A percentile compares a stretch with the other conserved stretches of the same genome.
These are phyloP conservation scores for Pempheris klunzingeri DNA, from an alignment of 2,797 vertebrate genomes.

Conservation along the genomic window DNA sequence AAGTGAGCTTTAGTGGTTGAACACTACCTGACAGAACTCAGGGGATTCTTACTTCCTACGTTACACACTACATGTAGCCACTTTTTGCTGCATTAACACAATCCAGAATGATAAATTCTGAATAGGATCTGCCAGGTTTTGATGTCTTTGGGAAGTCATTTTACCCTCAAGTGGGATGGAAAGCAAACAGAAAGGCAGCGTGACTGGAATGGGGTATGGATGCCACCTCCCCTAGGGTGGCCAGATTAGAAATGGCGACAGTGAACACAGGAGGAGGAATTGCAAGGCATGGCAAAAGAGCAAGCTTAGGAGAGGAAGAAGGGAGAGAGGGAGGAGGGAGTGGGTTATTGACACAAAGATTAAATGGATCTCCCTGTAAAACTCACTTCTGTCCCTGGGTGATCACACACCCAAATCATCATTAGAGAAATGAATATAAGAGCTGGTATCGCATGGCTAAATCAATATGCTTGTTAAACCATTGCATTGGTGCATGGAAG, in stretches of 20 bases:
- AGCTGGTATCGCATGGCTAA: slow-evolving; percentile 37
- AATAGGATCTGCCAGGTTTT: slow-evolving; percentile 56
- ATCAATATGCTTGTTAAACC: slow-evolving; percentile 74
- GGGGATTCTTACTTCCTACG: slow-evolving; percentile 24
- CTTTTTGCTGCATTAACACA: slow-evolving; percentile 23
- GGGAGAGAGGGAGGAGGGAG: not conserved
- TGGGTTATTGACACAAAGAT: slow-evolving; percentile 78
- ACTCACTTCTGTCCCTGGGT: slow-evolving; percentile 62
- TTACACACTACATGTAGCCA: slow-evolving; percentile 9
- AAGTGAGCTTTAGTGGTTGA: slow-evolving; percentile 24
- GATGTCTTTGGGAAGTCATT: slow-evolving; percentile 69
- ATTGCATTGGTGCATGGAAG: slow-evolving; percentile 32
- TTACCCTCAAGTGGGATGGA: slow-evolving; percentile 59
- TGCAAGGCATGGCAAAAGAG: slow-evolving; percentile 54
- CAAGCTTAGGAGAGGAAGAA: slow-evolving; percentile 32
- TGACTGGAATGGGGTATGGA: slow-evolving; percentile 71
- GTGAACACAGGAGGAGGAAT: slow-evolving; percentile 52
- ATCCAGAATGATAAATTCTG: slow-evolving; percentile 37
- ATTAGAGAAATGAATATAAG: slow-evolving; percentile 71
- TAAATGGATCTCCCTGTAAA: slow-evolving; percentile 75
- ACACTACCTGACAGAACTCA: slow-evolving; percentile 17
- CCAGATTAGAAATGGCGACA: slow-evolving; percentile 72
- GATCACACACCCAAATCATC: slow-evolving; percentile 71
- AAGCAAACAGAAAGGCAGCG: slow-evolving; percentile 59
- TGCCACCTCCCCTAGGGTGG: slow-evolving; percentile 59